These are phyloP conservation scores for Thumatha senex DNA, from an alignment of 2,888 invertebrate genomes.

Conservation along the genomic window DNA sequence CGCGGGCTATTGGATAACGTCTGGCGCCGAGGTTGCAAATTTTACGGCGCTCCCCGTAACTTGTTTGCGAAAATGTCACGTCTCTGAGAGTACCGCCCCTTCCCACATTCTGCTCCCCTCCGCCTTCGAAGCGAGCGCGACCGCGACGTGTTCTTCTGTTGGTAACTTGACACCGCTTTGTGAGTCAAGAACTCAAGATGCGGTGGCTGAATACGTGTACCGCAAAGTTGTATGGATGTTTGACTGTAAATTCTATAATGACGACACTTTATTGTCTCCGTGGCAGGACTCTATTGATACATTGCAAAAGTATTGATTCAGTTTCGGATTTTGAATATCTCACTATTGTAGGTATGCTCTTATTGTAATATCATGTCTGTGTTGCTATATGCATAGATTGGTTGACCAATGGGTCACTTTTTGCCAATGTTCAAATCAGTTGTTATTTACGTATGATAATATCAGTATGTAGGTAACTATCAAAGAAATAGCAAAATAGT, in stretches of 20 bases:
- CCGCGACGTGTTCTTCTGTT: conserved; percentile 55
- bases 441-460: no score
- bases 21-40: conserved; percentile 62
- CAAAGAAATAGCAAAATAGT: no score
- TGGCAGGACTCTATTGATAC: no score
- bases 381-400: no score
- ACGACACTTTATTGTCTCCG: conserved; percentile 7
- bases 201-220: conserved; percentile 44
- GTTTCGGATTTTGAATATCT: no score
- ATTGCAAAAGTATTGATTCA: no score
- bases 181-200: conserved; percentile 42
- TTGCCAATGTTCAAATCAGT: no score
- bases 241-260: conserved; percentile 29
- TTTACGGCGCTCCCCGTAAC: conserved; percentile 53
- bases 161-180: conserved; percentile 58
- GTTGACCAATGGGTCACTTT: no score
- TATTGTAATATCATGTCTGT: no score
- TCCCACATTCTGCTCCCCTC: conserved; percentile 23
- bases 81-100: conserved; percentile 48
- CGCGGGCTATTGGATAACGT: conserved; percentile 42
- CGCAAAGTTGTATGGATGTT: conserved; percentile 42
- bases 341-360: no score
- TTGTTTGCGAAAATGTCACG: conserved; percentile 77
- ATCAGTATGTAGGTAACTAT: no score
- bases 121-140: conserved; percentile 34